Conservation (phyloP, 2,113 vertebrate species). For the Leptobrachium ailaonicum region DNA sequence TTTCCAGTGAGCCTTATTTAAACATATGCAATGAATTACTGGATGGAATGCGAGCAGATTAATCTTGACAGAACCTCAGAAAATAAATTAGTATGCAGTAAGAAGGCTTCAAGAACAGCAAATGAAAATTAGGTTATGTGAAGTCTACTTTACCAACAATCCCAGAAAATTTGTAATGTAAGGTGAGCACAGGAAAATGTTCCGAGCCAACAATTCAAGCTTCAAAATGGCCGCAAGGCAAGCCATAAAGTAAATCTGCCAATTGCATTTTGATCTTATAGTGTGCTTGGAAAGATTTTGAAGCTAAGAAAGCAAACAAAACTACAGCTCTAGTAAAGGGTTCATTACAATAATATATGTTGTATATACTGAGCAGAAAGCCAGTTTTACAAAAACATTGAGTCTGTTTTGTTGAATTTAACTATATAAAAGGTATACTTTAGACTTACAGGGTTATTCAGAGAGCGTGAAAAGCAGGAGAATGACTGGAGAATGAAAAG, state of each 20-base stretch:
- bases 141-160: slow-evolving; percentile 31
- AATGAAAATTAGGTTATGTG: slow-evolving; percentile 33
- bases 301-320: slow-evolving; percentile 2
- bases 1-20: neutral
- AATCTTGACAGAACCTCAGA: slow-evolving; percentile 15
- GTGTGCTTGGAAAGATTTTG: slow-evolving; percentile 29
- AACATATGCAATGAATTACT: slow-evolving; percentile 34
- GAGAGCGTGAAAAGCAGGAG: too few species aligned
- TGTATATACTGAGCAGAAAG: neutral
- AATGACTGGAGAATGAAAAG: too few species aligned
- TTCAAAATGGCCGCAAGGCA: slow-evolving; percentile 32
- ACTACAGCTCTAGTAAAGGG: slow-evolving; percentile 25
- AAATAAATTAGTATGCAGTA: slow-evolving; percentile 36
- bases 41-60: slow-evolving; percentile 21
- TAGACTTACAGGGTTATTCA: too few species aligned
- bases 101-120: slow-evolving; percentile 39
- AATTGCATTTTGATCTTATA: slow-evolving; percentile 39
- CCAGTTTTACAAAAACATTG: neutral
- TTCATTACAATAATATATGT: slow-evolving; percentile 16
- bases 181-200: slow-evolving; percentile 30
- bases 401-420: neutral
- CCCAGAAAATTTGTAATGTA: slow-evolving; percentile 35
- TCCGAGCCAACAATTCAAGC: slow-evolving; percentile 26
- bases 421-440: too few species aligned
- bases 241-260: slow-evolving; percentile 14